Conservation (phyloP, 2,888 invertebrate species). For the Phaedon cochleariae region DNA sequence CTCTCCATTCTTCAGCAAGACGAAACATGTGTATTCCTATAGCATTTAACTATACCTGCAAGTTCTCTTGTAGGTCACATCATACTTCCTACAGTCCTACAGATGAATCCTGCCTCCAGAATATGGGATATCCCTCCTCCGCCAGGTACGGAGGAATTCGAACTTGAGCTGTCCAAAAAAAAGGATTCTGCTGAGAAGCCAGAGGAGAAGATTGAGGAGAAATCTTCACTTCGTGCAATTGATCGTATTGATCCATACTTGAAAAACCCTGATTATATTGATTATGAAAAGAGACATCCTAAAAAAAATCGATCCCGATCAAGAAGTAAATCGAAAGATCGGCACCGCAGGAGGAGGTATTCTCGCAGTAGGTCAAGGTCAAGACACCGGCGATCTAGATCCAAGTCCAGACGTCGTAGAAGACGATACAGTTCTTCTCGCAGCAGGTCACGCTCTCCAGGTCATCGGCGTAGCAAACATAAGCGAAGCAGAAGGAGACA, state of each 20-base stretch:
- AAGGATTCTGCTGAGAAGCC: conserved; percentile 3
- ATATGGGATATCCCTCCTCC: conserved; percentile 60
- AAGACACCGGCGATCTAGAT: conserved; percentile 38
- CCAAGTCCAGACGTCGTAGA: conserved; percentile 41
- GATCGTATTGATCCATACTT: conserved; percentile 55
- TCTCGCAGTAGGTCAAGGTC: conserved; percentile 45
- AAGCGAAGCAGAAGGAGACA: conserved; percentile 27
- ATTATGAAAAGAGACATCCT: conserved; percentile 46
- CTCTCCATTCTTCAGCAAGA: conserved; percentile 32
- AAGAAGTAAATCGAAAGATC: conserved; percentile 45
- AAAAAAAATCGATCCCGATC: conserved; percentile 40
- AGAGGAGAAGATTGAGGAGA: conserved; percentile 11
- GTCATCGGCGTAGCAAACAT: conserved; percentile 34
- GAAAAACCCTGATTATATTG: conserved; percentile 55
- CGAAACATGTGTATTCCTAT: conserved; percentile 45
- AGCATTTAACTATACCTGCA: conserved; percentile 63
- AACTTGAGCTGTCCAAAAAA: conserved; percentile 27
- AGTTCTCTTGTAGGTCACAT: conserved; percentile 64
- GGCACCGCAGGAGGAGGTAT: conserved; percentile 36
- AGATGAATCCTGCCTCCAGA: conserved; percentile 55
- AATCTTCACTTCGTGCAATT: conserved; percentile 38
- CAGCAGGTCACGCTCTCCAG: conserved; percentile 33
- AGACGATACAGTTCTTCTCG: conserved; percentile 38
- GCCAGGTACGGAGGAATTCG: conserved; percentile 57
- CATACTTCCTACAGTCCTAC: conserved; percentile 45